A percentile compares a stretch with the other conserved stretches of the same genome.
phyloP scores from a whole-genome alignment of 2,113 vertebrate species.

The Condylura cristata region DNA sequence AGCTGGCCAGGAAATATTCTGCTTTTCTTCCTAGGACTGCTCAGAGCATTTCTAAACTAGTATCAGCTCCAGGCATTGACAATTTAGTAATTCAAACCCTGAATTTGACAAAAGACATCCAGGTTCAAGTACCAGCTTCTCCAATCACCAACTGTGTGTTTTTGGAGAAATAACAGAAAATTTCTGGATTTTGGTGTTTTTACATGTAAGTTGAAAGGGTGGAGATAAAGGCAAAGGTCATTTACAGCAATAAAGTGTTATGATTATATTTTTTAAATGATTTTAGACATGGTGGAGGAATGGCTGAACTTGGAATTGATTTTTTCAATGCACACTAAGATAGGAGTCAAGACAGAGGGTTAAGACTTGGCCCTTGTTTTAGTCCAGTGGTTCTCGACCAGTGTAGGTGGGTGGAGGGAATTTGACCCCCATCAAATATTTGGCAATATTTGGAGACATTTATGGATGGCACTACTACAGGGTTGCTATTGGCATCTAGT shows the following conservation, averaged over 20 bases:
- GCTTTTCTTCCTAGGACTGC: conserved; percentile 25
- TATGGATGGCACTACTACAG: background rate
- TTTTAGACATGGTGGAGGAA: background rate
- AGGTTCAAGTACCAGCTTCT: background rate
- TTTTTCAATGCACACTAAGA: background rate
- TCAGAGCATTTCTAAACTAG: background rate
- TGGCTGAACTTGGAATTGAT: background rate
- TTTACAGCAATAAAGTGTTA: background rate
- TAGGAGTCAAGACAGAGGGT: background rate
- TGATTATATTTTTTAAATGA: background rate
- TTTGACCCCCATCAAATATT: background rate
- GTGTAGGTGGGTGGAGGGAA: background rate
- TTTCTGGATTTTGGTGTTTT: background rate
- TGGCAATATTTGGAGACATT: background rate
- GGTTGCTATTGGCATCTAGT: background rate
- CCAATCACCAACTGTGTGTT: background rate
- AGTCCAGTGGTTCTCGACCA: background rate
- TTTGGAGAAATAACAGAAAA: background rate
- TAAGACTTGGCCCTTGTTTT: background rate
- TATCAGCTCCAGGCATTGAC: background rate
- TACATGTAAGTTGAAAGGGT: background rate
- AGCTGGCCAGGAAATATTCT: background rate
- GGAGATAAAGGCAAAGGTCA: background rate
- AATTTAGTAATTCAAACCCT: background rate
- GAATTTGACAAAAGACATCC: background rate